Evolutionary conservation across 2,113 vertebrate species (phyloP), one percentile per base, ranked within the genome.

Genomic region (Peromyscus maniculatus): DNA sequence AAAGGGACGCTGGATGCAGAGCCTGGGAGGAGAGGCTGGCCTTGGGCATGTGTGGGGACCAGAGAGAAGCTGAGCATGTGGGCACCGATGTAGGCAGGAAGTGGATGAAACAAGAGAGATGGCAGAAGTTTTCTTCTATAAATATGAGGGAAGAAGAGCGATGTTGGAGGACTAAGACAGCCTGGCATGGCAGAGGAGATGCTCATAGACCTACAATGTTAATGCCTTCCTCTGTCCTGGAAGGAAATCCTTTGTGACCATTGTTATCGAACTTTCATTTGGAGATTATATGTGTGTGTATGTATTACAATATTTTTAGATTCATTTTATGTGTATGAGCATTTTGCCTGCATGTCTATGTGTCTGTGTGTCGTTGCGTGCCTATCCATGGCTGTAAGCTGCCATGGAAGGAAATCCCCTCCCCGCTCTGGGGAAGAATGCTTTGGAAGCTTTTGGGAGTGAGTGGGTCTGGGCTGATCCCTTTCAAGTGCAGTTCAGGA

Each of bases 51-150:
- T 43, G 5, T 17, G 9, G 46, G 31, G 3, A 2, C 0, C 31
- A 31, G 49, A 84, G n/a, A 43, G 8, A 46, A 52, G 22, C 26
- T 0, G 3, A 21, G 6, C 9, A 0, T 7, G 2, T 0, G 26
- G 9, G 26, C n/a, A 22, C 21, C 16, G 28, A 28, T 0, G 8
- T n/a, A 75, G 80, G 66, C 2, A 9, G 55, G 91, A 64, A 49
- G 36, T 0, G 11, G 28, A 24, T 33, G 77, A 0, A 2, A 21
- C 19, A 9, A 0, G 71, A 59, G 49, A 82, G 39, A 80, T 0
- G 0, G 28, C 8, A 7, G 52, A 55, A 1, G 0, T 12, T 49
- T n/a, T 77, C 10, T 64, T 91, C 91, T 64, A 59, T 46, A 31
- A 33, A 31, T 52, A 49, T 21, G 7, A 84, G 88, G 59, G 4